Base-by-base conservation (phyloP, 2,888 invertebrate genomes). In the Thera britannica region DNA sequence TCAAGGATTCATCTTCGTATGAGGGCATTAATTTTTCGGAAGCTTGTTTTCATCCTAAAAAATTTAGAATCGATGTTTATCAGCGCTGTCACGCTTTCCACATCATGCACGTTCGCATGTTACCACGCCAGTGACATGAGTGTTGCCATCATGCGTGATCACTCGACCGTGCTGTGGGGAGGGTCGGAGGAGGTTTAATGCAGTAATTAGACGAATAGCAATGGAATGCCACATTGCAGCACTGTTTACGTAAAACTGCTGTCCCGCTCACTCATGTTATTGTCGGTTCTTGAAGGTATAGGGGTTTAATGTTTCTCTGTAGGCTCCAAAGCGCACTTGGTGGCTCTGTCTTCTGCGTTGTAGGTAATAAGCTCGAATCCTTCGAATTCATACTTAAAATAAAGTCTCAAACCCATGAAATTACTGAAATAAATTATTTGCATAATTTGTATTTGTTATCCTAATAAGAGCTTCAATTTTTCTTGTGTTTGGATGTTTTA, bases 181-280 rank as follows among this genome's bases (percentile, higher is more conserved):
- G 65, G 62, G 69, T 59, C 62, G 44, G 46, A 57, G 62, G 41
- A 48, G 66, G 69, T 56, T 66, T 60, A 44, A 41, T 52, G 58
- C 12, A 54, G 57, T 63, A 66, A 70, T 70, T 66, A 70, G 23
- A 58, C 69, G 62, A 62, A 60, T 65, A 54, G 68, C 64, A 65
- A 66, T 60, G 66, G 66, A 63, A 60, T 60, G 65, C 68, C 65
- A 68, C 46, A 58, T 56, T 46, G 3, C 52, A 23, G n/a, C 23
- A 23, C 36, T 38, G 48, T 34, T 41, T 34, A 51, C 11, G 12
- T 49, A 8, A 55, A 54, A 55, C 34, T 54, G 61, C 52, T 55
- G 61, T 59, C 58, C 36, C 58, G 36, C 49, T 59, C 49, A 59
- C 58, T 49, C 58, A 11, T 59, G 11, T 46, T 11, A n/a, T 7